Percentiles rank a stretch among this genome's conserved stretches.
These are phyloP conservation scores for Peromyscus melanophrys DNA, from an alignment of 2,797 vertebrate genomes.

Conservation along the genomic window DNA sequence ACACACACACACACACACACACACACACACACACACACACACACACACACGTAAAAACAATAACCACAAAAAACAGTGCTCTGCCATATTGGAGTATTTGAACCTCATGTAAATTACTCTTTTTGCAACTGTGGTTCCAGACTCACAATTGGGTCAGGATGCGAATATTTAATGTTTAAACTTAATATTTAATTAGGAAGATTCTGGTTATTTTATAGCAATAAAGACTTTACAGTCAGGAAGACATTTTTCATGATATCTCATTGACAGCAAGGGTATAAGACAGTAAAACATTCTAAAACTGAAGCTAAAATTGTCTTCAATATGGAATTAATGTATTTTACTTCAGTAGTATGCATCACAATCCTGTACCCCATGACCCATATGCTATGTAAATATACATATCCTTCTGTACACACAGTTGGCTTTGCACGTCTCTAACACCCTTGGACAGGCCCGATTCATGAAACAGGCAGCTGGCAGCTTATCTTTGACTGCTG, in stretches of 20 bases:
- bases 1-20: not conserved
- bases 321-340: conserved; percentile 82
- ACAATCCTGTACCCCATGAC: conserved; percentile 80
- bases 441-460: conserved; percentile 75
- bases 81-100: conserved; percentile 18
- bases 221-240: conserved; percentile 75
- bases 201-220: conserved; percentile 73
- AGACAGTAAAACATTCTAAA: conserved; percentile 86
- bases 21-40: too few species aligned
- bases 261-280: conserved; percentile 77
- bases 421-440: conserved; percentile 78
- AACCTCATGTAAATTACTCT: conserved; percentile 79
- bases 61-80: not conserved
- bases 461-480: conserved; percentile 82
- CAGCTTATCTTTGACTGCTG: conserved; percentile 83
- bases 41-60: not conserved
- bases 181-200: conserved; percentile 87
- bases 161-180: conserved; percentile 85
- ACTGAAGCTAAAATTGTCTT: conserved; percentile 82
- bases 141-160: conserved; percentile 74
- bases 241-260: conserved; percentile 78
- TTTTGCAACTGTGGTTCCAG: conserved; percentile 69
- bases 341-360: conserved; percentile 77
- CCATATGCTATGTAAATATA: conserved; percentile 81
- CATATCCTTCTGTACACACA: conserved; percentile 77